These are phyloP conservation scores for Tenthredo mesomela DNA, from an alignment of 2,888 invertebrate species.

Conservation along the genomic window DNA sequence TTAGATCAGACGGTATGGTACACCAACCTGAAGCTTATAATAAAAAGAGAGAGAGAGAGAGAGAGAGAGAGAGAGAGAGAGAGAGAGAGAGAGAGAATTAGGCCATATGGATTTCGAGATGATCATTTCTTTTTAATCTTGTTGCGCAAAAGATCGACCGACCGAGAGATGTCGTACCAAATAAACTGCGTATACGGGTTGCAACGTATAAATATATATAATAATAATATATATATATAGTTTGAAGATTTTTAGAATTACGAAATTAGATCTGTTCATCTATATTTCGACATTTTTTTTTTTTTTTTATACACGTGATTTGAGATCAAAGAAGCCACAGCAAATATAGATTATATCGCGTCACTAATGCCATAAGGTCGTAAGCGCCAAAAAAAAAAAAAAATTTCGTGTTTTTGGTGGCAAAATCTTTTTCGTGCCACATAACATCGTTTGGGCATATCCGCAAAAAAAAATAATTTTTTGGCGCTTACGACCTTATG, in stretches of 20 bases:
- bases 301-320: neutral
- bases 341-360: neutral
- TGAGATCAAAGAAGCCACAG: neutral
- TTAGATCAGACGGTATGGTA: neutral
- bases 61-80: neutral
- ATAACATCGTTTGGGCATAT: no score
- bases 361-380: no score
- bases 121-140: neutral
- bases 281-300: neutral
- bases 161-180: neutral
- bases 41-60: neutral
- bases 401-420: no score
- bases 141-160: neutral
- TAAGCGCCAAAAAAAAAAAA: no score
- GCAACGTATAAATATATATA: no score
- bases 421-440: no score
- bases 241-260: neutral
- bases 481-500: no score
- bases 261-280: neutral
- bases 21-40: neutral
- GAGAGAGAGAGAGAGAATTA: neutral
- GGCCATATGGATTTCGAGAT: constrained; percentile 11
- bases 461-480: no score
- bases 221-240: no score
- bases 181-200: neutral